These are phyloP conservation scores for Drosophila ercepeae DNA, from an alignment of 1,140 invertebrate genomes.

Conservation along the genomic window DNA sequence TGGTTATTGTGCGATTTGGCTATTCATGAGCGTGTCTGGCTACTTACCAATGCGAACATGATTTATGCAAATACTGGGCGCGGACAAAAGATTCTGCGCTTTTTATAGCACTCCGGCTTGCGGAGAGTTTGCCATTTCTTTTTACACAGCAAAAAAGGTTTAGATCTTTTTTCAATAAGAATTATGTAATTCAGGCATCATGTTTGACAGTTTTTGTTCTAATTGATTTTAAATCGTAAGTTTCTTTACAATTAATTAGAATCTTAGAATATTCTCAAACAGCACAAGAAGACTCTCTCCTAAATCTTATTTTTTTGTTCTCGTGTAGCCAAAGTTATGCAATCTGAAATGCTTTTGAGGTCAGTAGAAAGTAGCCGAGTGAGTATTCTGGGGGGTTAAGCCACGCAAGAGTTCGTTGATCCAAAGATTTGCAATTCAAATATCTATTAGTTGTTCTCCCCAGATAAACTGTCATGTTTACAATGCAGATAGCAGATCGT, in stretches of 20 bases:
- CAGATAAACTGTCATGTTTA: constrained; percentile 39
- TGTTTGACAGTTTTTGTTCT: too few species aligned
- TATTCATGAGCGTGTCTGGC: constrained; percentile 31
- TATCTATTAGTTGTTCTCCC: constrained; percentile 21
- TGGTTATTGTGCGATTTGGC: background rate
- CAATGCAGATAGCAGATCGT: constrained; percentile 38
- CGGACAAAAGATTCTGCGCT: constrained; percentile 58
- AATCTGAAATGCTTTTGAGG: constrained; percentile 38
- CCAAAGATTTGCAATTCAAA: constrained; percentile 71
- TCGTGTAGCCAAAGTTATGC: constrained; percentile 32
- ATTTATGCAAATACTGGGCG: constrained; percentile 74
- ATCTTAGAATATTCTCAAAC: too few species aligned
- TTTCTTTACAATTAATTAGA: too few species aligned
- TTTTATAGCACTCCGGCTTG: constrained; percentile 57
- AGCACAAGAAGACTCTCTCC: background rate
- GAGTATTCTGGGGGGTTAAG: background rate
- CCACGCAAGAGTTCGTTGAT: constrained; percentile 56
- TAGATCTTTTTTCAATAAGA: background rate
- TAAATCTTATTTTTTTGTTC: background rate
- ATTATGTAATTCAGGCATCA: background rate
- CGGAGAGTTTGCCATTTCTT: constrained; percentile 38
- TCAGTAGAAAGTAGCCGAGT: constrained; percentile 68
- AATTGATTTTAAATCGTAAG: too few species aligned
- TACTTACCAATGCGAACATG: constrained; percentile 76
- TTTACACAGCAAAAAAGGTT: constrained; percentile 1